Evolutionary conservation across 2,113 vertebrate species (phyloP).

Genomic region (Heptranchias perlo): DNA sequence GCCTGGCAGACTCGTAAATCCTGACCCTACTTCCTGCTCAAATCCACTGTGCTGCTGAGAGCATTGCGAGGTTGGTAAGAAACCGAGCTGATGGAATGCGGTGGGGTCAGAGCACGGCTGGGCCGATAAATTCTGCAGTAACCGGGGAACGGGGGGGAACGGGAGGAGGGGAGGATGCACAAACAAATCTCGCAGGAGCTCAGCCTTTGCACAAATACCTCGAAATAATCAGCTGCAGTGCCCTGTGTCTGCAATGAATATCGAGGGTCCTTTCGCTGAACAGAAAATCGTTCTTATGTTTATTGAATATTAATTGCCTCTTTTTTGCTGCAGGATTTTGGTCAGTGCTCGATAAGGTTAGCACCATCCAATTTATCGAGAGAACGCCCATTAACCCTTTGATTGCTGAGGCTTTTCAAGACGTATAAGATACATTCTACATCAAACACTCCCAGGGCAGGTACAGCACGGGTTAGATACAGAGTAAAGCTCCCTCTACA

Average conservation of each 20-base stretch:
- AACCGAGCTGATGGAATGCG: too few species aligned
- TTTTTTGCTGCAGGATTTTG: not conserved
- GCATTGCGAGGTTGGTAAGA: not conserved
- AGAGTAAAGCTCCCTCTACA: too few species aligned
- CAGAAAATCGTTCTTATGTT: not conserved
- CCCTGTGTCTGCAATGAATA: not conserved
- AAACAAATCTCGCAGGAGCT: not conserved
- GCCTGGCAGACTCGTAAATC: not conserved
- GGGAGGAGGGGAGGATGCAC: not conserved
- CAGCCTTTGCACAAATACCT: not conserved
- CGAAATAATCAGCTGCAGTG: not conserved
- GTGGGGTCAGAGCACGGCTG: not conserved
- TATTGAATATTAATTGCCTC: not conserved
- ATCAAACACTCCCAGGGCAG: not conserved
- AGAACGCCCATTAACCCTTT: not conserved
- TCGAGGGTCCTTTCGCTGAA: not conserved
- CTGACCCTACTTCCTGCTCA: not conserved
- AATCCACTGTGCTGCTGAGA: not conserved
- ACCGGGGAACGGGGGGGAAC: not conserved
- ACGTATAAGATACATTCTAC: not conserved
- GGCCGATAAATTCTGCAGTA: not conserved
- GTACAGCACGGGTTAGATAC: too few species aligned
- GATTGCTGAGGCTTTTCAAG: not conserved
- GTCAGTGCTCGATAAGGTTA: not conserved
- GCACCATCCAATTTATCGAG: not conserved